Evolutionary conservation across 2,113 vertebrate species (phyloP).

Genomic region (Macroglossus sobrinus): DNA sequence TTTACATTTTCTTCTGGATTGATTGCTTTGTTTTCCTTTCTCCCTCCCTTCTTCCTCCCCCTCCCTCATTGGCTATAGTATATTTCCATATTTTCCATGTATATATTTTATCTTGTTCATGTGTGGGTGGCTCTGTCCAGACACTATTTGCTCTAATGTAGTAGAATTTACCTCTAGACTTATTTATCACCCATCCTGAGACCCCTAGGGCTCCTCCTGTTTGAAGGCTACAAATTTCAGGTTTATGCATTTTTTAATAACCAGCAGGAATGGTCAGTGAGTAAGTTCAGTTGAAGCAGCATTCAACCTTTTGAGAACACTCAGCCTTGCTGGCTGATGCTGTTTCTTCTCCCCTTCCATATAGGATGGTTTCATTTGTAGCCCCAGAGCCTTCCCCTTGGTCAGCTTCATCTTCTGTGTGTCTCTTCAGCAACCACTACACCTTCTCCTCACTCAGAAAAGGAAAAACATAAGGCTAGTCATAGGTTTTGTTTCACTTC

Average conservation of each 20-base stretch:
- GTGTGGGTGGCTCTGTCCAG: neutral
- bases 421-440: neutral
- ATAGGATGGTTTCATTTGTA: neutral
- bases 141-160: neutral
- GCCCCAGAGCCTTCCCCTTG: too few relatives aligned
- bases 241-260: neutral
- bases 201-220: neutral
- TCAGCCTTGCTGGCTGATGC: neutral
- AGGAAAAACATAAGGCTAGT: neutral
- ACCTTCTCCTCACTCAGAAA: neutral
- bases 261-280: too few relatives aligned
- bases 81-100: neutral
- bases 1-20: neutral
- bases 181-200: neutral
- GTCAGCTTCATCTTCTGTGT: rapidly evolving
- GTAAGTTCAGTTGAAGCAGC: neutral
- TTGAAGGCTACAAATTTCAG: neutral
- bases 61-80: neutral
- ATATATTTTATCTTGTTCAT: neutral
- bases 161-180: neutral
- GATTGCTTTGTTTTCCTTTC: neutral
- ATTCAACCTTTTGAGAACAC: neutral
- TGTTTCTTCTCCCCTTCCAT: neutral
- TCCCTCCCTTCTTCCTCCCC: rapidly evolving
- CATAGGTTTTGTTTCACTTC: neutral